phyloP scores from a whole-genome alignment of 2,888 invertebrate genomes.

The Barypeithes pellucidus region DNA sequence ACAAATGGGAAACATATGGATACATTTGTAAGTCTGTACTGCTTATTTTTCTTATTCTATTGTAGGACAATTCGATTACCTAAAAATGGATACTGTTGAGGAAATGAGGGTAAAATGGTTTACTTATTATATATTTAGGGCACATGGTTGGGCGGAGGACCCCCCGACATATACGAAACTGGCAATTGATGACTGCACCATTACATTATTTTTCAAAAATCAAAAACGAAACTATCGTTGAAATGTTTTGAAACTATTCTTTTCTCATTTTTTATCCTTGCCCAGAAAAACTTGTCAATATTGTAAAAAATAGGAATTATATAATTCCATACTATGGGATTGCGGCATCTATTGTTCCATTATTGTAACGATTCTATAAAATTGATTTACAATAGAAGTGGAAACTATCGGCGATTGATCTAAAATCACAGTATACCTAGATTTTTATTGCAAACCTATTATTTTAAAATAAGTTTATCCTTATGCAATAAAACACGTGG shows the following conservation, averaged over 20 bases:
- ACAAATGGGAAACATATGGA: constrained; percentile 64
- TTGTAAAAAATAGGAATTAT: constrained; percentile 19
- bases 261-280: too few species aligned
- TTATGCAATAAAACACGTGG: too few species aligned
- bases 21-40: constrained; percentile 63
- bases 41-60: constrained; percentile 65
- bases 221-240: too few species aligned
- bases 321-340: constrained; percentile 3
- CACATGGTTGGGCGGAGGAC: too few species aligned
- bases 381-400: constrained; percentile 1
- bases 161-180: too few species aligned
- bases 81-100: constrained; percentile 53
- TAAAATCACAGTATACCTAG: not conserved
- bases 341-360: not conserved
- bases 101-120: too few species aligned
- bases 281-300: constrained; percentile 3
- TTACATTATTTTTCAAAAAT: too few species aligned
- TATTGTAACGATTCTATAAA: not conserved
- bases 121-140: too few species aligned
- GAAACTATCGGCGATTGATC: not conserved
- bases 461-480: not conserved
- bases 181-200: too few species aligned
- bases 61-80: constrained; percentile 66
- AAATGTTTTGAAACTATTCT: too few species aligned
- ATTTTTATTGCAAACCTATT: not conserved